Percentiles rank a stretch among this genome's conserved stretches.
Conservation (phyloP, 1,140 invertebrate species). For the Drosophila chauvacae region DNA sequence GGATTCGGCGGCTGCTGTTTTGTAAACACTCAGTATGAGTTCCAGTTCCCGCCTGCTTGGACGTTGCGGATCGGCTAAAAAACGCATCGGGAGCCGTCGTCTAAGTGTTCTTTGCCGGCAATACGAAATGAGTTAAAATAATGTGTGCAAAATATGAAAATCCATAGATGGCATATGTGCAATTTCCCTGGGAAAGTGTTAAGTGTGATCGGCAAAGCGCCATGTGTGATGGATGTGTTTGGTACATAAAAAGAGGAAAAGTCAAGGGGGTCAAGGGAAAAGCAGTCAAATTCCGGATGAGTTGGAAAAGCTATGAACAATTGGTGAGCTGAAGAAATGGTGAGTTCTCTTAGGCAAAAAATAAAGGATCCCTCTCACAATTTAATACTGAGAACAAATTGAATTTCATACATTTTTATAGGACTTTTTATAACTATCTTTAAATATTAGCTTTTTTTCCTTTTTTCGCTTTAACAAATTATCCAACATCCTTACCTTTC, state of each 20-base stretch:
- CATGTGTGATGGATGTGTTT: constrained; percentile 40
- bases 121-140: constrained; percentile 57
- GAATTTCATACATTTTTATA: not conserved
- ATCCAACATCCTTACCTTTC: too few relatives aligned
- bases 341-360: not conserved
- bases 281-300: too few relatives aligned
- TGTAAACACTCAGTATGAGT: constrained; percentile 83
- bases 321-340: not conserved
- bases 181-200: constrained; percentile 44
- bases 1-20: constrained; percentile 70
- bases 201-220: constrained; percentile 6
- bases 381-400: not conserved
- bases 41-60: constrained; percentile 61
- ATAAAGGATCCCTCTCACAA: not conserved
- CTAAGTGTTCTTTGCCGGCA: constrained; percentile 15
- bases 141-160: constrained; percentile 54
- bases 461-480: too few relatives aligned
- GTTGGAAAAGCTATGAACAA: too few relatives aligned
- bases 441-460: not conserved
- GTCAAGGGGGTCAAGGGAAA: not conserved
- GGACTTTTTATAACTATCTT: not conserved
- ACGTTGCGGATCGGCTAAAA: constrained; percentile 70
- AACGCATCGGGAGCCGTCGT: constrained; percentile 34
- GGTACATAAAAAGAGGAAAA: not conserved
- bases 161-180: constrained; percentile 42